phyloP scores from a whole-genome alignment of 2,888 invertebrate genomes.

The Chaitophorus viminalis region DNA sequence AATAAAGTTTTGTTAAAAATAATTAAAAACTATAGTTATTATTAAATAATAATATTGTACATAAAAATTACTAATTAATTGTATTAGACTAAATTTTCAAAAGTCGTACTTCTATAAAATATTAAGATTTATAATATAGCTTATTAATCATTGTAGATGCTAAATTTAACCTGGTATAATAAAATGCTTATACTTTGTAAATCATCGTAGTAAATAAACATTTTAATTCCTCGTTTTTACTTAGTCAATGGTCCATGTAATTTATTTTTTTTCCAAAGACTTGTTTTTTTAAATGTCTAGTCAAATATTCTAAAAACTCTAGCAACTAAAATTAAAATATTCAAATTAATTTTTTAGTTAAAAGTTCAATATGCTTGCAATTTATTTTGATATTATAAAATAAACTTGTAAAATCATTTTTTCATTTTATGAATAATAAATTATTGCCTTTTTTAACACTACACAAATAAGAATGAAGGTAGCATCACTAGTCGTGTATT shows the following conservation, averaged over 20 bases:
- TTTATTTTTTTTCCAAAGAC: slow-evolving; percentile 38
- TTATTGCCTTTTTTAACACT: not conserved
- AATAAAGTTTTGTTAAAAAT: no score
- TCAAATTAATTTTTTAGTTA: not conserved
- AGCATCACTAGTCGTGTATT: slow-evolving; percentile 13
- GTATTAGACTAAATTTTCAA: no score
- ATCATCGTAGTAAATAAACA: not conserved
- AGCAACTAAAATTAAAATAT: not conserved
- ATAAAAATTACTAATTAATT: no score
- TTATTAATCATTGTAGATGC: no score
- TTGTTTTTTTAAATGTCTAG: not conserved
- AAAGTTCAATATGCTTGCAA: not conserved
- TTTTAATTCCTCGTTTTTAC: not conserved
- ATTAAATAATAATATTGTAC: no score
- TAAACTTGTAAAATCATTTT: not conserved
- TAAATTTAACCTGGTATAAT: not conserved
- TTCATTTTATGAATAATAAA: not conserved
- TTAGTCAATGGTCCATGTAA: slow-evolving; percentile 43
- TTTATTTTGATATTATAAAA: not conserved
- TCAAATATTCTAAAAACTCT: not conserved
- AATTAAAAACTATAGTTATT: no score
- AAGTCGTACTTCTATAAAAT: no score
- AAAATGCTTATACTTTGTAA: not conserved
- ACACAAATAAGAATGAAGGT: not conserved
- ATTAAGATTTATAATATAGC: no score